phyloP scores from a whole-genome alignment of 2,888 invertebrate species.

The Diploptera punctata region DNA sequence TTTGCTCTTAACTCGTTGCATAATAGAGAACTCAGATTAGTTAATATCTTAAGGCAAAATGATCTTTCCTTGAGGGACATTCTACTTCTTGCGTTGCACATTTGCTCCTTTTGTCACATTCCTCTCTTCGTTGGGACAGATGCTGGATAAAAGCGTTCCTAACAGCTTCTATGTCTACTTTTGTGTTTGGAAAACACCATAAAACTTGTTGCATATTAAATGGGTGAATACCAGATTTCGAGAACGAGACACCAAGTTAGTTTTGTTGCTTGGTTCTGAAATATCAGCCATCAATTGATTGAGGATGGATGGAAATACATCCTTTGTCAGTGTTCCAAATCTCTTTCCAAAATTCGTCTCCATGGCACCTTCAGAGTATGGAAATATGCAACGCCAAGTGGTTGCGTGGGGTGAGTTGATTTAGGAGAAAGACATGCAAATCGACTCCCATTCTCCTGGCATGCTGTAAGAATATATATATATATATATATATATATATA shows the following conservation, averaged over 20 bases:
- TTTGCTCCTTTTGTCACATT: neutral
- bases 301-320: neutral
- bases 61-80: neutral
- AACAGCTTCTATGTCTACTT: neutral
- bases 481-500: too few relatives aligned
- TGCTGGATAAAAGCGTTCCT: neutral
- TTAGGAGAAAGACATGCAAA: too few relatives aligned
- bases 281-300: neutral
- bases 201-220: neutral
- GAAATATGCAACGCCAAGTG: too few relatives aligned
- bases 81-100: neutral
- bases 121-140: neutral
- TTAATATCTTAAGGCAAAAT: neutral
- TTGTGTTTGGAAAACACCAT: neutral
- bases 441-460: too few relatives aligned
- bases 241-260: neutral
- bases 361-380: neutral
- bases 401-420: too few relatives aligned
- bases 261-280: neutral
- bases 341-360: neutral
- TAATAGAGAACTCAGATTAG: neutral
- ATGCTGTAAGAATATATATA: too few relatives aligned
- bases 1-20: neutral
- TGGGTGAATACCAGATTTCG: neutral
- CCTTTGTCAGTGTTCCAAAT: constrained; percentile 9